Evolutionary conservation across 2,113 vertebrate species (phyloP).

Genomic region (Platysteira castanea): DNA sequence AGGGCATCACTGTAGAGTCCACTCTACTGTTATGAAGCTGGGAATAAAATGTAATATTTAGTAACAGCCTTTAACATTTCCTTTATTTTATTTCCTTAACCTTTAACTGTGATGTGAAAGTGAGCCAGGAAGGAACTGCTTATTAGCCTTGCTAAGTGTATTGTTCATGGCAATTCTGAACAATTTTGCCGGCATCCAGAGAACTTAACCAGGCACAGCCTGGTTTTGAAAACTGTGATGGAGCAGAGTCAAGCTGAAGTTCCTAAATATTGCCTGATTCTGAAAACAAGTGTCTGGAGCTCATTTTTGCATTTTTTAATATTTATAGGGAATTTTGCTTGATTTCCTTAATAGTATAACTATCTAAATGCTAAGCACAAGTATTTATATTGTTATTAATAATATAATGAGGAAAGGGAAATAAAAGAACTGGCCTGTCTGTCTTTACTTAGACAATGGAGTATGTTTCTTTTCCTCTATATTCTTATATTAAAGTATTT

Average conservation of each 20-base stretch:
- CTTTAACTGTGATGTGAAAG: not conserved
- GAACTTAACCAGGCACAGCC: not conserved
- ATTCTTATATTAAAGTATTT: not conserved
- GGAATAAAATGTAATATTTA: not conserved
- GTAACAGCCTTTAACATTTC: not conserved
- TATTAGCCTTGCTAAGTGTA: not conserved
- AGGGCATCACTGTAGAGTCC: not conserved
- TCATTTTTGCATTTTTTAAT: not conserved
- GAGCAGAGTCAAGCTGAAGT: not conserved
- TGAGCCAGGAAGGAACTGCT: not conserved
- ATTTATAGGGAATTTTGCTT: not conserved
- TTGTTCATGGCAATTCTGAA: not conserved
- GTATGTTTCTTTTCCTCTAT: fast-evolving
- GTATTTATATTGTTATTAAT: not conserved
- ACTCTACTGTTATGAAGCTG: not conserved
- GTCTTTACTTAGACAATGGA: not conserved
- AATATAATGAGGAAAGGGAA: not conserved
- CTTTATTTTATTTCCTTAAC: not conserved
- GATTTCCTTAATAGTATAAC: not conserved
- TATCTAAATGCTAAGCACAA: not conserved
- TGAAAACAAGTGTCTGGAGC: not conserved
- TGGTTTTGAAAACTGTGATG: not conserved
- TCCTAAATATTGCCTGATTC: not conserved
- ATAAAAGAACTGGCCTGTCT: not conserved
- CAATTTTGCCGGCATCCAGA: slow-evolving; percentile 19